Base-by-base conservation (phyloP, 2,113 vertebrate genomes). In the Rhynchopsitta pachyrhyncha region DNA sequence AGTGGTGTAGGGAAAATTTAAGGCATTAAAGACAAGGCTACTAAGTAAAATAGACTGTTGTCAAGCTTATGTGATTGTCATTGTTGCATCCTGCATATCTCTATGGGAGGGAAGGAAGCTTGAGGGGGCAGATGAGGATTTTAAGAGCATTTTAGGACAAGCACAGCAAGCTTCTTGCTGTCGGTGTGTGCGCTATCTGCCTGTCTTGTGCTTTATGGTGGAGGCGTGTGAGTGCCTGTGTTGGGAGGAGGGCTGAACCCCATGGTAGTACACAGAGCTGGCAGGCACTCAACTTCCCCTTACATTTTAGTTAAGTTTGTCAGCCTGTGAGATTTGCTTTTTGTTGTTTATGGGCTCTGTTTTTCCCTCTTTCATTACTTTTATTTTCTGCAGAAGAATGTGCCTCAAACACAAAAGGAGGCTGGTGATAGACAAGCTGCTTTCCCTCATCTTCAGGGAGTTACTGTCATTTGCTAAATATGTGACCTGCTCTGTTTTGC, bases 371-470 rank as follows among this genome's bases (percentile, higher is more conserved):
- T 49, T 86, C 82, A 49, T 80, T 64, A 25, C 46, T 63, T 88
- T 88, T 70, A 18, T 89, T 95, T 42, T 76, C 74, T 82, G 86
- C 86, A 67, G n/a, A 75, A 85, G 79, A 82, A 80, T 12, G 68
- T 5, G 39, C 75, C 88, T 95, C 82, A 23, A 13, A 69, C 76
- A 92, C 82, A 57, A 92, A 88, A 57, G 88, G 83, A 86, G 69
- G 73, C 88, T 82, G 74, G 41, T 84, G 94, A 88, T 50, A 82
- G 95, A 90, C 74, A 57, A 53, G 78, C 81, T 92, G 67, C 88
- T 92, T 88, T 92, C 79, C 85, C 71, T 74, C 63, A 60, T 60
- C 93, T 87, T 70, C 17, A 6, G 96, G 90, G 95, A 94, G 68
- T 92, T 64, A 4, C 67, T 96, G 88, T 60, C 67, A 41, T 74